Evolutionary conservation across 2,797 vertebrate genomes (phyloP), one percentile per base, ranked within the genome.

Genomic region (Syncerus caffer): DNA sequence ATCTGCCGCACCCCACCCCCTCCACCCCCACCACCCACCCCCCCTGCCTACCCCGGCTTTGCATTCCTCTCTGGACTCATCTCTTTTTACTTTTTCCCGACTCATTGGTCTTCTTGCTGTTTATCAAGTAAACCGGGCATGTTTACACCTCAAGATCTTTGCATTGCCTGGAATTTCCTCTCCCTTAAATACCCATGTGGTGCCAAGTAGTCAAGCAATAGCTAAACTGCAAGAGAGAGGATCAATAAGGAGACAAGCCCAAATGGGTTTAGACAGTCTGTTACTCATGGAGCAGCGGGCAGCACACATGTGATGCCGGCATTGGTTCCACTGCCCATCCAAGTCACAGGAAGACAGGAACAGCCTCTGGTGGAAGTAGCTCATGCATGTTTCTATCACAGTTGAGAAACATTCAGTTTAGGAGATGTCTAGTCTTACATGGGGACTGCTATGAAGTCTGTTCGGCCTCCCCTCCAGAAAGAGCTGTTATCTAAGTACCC

Each of bases 11-110:
- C 38, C 38, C 38, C 38, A 38, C 34, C 34, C 34, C 34, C 34
- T 38, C 34, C 34, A 38, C 34, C 34, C 34, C 34, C 34, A 34
- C 34, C 34, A 38, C 38, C 38, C 38, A 38, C 38, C 4, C 9
- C 3, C 62, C 31, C 4, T 0, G 0, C 5, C 1, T 38, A 42
- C 42, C 27, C 2, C 8, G 0, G 27, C 50, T 45, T 3, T 4
- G 4, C 47, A 14, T n/a, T 89, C 31, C 67, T 79, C 67, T 57
- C 15, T 50, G 57, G 23, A 57, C 19, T 89, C 90, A 53, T 27
- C 50, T 51, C 85, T 85, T 89, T 51, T 27, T 42, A 58, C 17
- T 89, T 84, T 45, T 71, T n/a, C 42, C 57, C n/a, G 25, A 58
- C 57, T 58, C 79, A 79, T 71, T 23, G 67, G 10, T 71, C 67